Evolutionary conservation across 2,797 vertebrate genomes (phyloP), one percentile per base, ranked within the genome.

Genomic region (Poecilia velifera): DNA sequence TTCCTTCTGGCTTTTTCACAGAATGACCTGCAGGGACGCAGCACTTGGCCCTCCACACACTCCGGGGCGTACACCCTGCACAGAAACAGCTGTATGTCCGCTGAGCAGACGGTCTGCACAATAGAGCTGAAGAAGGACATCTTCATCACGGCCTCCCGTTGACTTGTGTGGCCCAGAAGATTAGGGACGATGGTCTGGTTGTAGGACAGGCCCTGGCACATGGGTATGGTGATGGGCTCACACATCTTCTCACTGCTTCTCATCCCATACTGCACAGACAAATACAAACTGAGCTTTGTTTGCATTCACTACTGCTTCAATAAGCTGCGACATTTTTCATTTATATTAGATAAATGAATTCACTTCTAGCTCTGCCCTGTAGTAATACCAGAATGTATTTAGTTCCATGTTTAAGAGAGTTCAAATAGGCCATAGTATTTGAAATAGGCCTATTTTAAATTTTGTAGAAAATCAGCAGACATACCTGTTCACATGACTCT

Each of bases 51-150:
- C 0, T 73, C 84, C 72, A 76, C 81, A 20, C 94, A 95, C 66
- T 78, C 59, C 13, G 94, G 94, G 78, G 89, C 87, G 75, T 94
- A 95, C 45, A 92, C 92, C 6, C 79, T 81, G 3, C 94, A 95
- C 59, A 95, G 64, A 76, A 95, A 94, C 68, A 86, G 1, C 10
- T 87, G 92, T 0, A 92, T 91, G 81, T 94, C 91, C 25, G 47
- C 76, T 0, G 83, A 72, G 78, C 93, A 95, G 68, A 89, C 18
- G 0, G 78, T 73, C 34, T 93, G 77, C 66, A 88, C 88, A 1
- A 95, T 78, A 0, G 91, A 89, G 88, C 90, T 87, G 83, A 93
- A 91, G 0, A 94, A 93, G 70, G 91, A 91, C 92, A 94, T 94
- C 82, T 89, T 90, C 0, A n/a, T 16, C 0, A 86, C 74, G 0